Evolutionary conservation across 2,888 invertebrate genomes (phyloP).

Genomic region (Alentia gelatinosa): DNA sequence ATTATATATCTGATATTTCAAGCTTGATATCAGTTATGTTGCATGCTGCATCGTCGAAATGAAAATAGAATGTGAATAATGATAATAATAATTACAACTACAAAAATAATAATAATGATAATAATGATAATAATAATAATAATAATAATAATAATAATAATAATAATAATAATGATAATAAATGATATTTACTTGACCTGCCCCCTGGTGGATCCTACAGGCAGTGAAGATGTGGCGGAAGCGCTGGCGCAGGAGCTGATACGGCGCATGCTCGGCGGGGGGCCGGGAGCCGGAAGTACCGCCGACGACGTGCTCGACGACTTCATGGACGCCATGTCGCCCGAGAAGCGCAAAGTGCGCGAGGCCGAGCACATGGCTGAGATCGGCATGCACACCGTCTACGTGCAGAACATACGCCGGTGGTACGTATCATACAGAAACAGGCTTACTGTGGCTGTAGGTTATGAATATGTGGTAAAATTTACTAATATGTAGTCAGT

Average conservation of each 20-base stretch:
- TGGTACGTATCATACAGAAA: not conserved
- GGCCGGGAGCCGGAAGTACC: not conserved
- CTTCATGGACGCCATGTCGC: slow-evolving; percentile 55
- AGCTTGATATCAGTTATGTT: too few species aligned
- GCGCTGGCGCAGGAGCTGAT: slow-evolving; percentile 50
- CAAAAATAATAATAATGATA: too few species aligned
- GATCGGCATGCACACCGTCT: slow-evolving; percentile 54
- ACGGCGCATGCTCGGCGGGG: not conserved
- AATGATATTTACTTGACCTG: too few species aligned
- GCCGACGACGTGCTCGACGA: slow-evolving; percentile 48
- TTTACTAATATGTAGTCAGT: not conserved
- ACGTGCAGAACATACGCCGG: slow-evolving; percentile 36
- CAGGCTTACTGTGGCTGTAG: not conserved
- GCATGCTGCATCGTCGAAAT: too few species aligned
- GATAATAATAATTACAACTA: too few species aligned
- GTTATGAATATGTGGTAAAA: not conserved
- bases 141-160: too few species aligned
- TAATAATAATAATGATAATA: too few species aligned
- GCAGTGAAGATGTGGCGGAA: slow-evolving; percentile 51
- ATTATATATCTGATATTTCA: too few species aligned
- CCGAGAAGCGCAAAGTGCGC: slow-evolving; percentile 39
- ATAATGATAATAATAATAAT: too few species aligned
- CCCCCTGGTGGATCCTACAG: too few species aligned
- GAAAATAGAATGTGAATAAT: too few species aligned
- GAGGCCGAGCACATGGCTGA: slow-evolving; percentile 55